Percentiles rank a stretch among this genome's conserved stretches.
Conservation (phyloP, 1,140 invertebrate genomes). For the Diorhabda elongata region DNA sequence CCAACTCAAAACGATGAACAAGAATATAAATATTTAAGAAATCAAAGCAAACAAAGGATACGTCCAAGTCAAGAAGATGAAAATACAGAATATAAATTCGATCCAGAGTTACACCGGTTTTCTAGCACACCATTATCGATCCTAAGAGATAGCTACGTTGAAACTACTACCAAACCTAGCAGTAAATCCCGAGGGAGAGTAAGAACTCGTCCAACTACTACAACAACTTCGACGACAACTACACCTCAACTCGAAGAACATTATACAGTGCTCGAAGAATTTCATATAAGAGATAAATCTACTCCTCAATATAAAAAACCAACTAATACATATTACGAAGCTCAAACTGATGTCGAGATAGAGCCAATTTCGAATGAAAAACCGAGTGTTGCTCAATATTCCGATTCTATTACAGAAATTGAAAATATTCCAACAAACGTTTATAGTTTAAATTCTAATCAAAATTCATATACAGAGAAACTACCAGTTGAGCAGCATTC, state of each 20-base stretch:
- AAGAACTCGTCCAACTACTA: constrained; percentile 12
- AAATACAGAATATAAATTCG: constrained; percentile 11
- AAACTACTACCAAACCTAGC: constrained; percentile 14
- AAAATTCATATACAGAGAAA: constrained; percentile 2
- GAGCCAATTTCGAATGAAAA: background rate
- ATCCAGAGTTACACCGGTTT: constrained; percentile 14
- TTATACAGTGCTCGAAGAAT: constrained; percentile 39
- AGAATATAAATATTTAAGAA: background rate
- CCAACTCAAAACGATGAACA: background rate
- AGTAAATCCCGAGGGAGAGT: constrained; percentile 22
- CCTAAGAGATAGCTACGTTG: constrained; percentile 15
- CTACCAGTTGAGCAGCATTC: constrained; percentile 9
- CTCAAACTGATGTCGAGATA: background rate
- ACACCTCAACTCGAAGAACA: constrained; percentile 15
- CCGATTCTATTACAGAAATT: constrained; percentile 12
- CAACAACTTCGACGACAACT: constrained; percentile 22
- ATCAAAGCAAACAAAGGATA: background rate
- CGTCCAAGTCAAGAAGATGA: background rate
- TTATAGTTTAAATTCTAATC: constrained; percentile 21
- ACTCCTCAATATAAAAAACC: background rate
- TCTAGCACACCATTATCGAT: constrained; percentile 15
- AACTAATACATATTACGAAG: background rate
- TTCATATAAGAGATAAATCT: constrained; percentile 23
- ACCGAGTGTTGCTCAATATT: background rate
- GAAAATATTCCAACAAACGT: constrained; percentile 30